phyloP scores from a whole-genome alignment of 2,113 vertebrate species.

The Fulmarus glacialis region DNA sequence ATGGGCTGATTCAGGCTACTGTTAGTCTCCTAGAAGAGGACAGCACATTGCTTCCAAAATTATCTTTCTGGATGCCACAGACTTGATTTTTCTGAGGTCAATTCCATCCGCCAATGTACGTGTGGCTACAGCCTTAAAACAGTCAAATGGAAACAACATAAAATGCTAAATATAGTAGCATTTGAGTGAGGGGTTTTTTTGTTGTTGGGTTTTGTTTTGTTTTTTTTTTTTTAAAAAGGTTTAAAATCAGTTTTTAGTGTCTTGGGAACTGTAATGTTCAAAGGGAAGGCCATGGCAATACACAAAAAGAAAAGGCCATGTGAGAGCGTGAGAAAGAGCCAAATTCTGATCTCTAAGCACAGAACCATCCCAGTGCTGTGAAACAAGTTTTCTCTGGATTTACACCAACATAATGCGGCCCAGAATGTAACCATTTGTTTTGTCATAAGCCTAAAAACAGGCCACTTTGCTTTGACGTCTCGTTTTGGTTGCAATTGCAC shows the following conservation, averaged over 20 bases:
- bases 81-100: not conserved
- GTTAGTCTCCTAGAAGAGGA: not conserved
- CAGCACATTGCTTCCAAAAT: not conserved
- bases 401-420: not conserved
- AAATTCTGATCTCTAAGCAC: not conserved
- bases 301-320: not conserved
- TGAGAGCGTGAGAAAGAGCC: not conserved
- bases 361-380: not conserved
- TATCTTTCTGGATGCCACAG: not conserved
- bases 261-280: not conserved
- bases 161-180: not conserved
- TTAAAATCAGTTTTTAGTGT: not conserved
- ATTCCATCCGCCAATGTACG: not conserved
- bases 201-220: too few relatives aligned
- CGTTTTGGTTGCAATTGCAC: not conserved
- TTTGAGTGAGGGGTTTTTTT: not conserved
- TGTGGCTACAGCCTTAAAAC: not conserved
- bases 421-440: not conserved
- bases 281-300: not conserved
- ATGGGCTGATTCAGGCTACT: not conserved
- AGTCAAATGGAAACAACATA: not conserved
- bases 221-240: not conserved
- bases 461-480: not conserved
- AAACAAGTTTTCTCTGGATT: not conserved
- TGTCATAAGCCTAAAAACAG: not conserved